phyloP scores from a whole-genome alignment of 1,140 invertebrate species.

The Bombus confusus region DNA sequence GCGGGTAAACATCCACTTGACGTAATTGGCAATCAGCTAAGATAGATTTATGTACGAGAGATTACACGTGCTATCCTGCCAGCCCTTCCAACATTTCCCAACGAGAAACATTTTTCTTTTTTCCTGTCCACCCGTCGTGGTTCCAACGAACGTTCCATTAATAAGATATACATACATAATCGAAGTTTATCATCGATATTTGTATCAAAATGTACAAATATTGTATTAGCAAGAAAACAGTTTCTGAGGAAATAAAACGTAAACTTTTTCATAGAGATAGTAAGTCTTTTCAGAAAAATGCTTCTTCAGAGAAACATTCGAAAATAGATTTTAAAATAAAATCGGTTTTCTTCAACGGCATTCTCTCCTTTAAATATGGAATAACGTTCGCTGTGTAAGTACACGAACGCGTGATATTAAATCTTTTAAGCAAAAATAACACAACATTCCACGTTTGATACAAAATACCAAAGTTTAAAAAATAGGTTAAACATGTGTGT shows the following conservation, averaged over 20 bases:
- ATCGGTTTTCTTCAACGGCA: too few species aligned
- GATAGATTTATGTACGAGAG: conserved; percentile 58
- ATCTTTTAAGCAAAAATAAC: too few species aligned
- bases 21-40: conserved; percentile 64
- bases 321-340: too few species aligned
- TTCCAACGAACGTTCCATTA: neutral
- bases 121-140: neutral
- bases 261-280: neutral
- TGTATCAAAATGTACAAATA: neutral
- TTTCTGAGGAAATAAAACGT: too few species aligned
- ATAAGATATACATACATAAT: neutral
- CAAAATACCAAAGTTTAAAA: too few species aligned
- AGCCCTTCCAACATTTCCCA: conserved; percentile 18
- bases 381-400: too few species aligned
- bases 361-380: too few species aligned
- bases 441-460: too few species aligned
- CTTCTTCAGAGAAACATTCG: neutral
- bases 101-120: neutral
- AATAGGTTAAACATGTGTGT: too few species aligned
- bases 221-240: neutral
- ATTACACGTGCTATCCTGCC: conserved; percentile 2
- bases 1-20: conserved; percentile 44
- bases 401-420: too few species aligned
- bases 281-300: too few species aligned
- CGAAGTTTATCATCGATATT: neutral